Conservation (phyloP, 23 tunicate species). For the Pegea sp. region DNA sequence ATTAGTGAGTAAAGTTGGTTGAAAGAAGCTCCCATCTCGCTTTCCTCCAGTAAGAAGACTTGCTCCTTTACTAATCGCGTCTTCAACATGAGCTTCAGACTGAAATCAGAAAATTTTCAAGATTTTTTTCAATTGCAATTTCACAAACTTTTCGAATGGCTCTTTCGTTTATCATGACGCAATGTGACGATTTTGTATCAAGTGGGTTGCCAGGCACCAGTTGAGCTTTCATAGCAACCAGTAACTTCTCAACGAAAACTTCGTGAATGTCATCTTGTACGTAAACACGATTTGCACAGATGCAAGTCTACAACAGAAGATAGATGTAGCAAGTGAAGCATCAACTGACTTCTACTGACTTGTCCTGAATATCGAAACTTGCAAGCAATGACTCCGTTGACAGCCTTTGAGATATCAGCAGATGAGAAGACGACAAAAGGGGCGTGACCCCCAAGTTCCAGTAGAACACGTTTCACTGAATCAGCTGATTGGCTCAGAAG, state of each 20-base stretch:
- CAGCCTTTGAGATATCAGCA: constrained; percentile 48
- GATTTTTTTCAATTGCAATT: not conserved
- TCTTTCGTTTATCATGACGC: constrained; percentile 68
- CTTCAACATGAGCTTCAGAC: constrained; percentile 47
- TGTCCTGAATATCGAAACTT: constrained; percentile 81
- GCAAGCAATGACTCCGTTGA: constrained; percentile 40
- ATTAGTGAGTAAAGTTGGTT: constrained; percentile 58
- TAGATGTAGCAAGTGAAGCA: too few species aligned
- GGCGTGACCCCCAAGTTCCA: constrained; percentile 90
- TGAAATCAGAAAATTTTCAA: constrained; percentile 1
- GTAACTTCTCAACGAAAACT: constrained; percentile 28
- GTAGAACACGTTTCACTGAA: constrained; percentile 64
- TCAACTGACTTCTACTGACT: too few species aligned
- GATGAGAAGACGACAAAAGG: constrained; percentile 86
- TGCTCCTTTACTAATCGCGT: constrained; percentile 61
- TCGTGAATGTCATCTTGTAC: constrained; percentile 71
- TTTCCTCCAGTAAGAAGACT: constrained; percentile 38
- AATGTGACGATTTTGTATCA: constrained; percentile 25
- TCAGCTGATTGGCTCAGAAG: constrained; percentile 47
- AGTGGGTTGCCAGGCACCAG: constrained; percentile 48
- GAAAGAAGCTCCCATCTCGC: constrained; percentile 18
- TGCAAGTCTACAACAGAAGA: constrained; percentile 37
- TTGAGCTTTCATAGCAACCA: constrained; percentile 30
- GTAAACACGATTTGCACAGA: constrained; percentile 55
- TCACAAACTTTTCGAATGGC: constrained; percentile 41